phyloP scores from a whole-genome alignment of 2,888 invertebrate genomes.

The Acrocera orbiculus region DNA sequence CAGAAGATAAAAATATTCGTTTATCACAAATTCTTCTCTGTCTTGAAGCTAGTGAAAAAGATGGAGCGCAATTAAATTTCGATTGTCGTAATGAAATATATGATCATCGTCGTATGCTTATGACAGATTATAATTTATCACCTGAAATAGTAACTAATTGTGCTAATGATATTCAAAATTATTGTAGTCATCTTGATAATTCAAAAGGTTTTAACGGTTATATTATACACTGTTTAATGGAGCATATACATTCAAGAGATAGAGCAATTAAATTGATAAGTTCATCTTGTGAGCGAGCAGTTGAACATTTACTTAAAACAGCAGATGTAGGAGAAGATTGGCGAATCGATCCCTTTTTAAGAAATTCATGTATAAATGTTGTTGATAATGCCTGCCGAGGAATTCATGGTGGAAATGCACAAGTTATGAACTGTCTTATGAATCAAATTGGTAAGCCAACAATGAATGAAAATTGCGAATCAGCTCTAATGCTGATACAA shows the following conservation, averaged over 20 bases:
- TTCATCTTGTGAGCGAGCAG: constrained; percentile 52
- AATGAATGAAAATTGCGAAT: constrained; percentile 82
- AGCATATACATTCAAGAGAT: constrained; percentile 49
- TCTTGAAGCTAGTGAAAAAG: constrained; percentile 58
- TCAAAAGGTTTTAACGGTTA: constrained; percentile 53
- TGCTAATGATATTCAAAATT: constrained; percentile 60
- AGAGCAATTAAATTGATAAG: constrained; percentile 48
- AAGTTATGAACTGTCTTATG: constrained; percentile 87
- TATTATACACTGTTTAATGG: constrained; percentile 92
- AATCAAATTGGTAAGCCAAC: constrained; percentile 62
- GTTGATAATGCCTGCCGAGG: constrained; percentile 62
- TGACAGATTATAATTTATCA: constrained; percentile 85
- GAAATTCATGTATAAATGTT: constrained; percentile 70
- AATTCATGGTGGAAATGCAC: constrained; percentile 54
- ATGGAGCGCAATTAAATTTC: constrained; percentile 51
- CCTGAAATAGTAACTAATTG: constrained; percentile 85
- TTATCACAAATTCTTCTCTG: constrained; percentile 85
- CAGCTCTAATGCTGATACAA: constrained; percentile 83
- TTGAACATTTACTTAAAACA: constrained; percentile 66
- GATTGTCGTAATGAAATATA: constrained; percentile 80
- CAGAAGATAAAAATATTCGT: constrained; percentile 65
- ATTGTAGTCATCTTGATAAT: constrained; percentile 45
- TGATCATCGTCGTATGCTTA: constrained; percentile 74
- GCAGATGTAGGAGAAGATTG: constrained; percentile 91
- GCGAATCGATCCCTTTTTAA: constrained; percentile 80